Percentiles rank a stretch among this genome's conserved stretches.
These are phyloP conservation scores for Elysia chlorotica DNA, from an alignment of 1,140 invertebrate genomes.

Conservation along the genomic window DNA sequence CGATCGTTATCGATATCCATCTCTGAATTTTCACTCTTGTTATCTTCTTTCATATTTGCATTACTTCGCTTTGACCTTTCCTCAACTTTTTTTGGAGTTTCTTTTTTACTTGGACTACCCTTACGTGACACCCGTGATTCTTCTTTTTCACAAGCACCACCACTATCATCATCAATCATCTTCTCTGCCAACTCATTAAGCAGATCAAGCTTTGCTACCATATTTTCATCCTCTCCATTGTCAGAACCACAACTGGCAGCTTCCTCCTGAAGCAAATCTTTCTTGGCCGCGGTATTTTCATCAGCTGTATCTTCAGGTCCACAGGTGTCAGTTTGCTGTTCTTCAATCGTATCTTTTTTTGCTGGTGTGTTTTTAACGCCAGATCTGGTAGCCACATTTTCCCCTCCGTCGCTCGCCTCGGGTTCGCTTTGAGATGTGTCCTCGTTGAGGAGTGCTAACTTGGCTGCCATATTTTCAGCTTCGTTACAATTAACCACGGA, in stretches of 20 bases:
- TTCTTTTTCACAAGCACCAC: slow-evolving; percentile 17
- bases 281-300: too few relatives aligned
- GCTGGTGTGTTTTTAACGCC: slow-evolving; percentile 21
- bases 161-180: slow-evolving; percentile 31
- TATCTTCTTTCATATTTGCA: too few relatives aligned
- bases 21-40: not conserved
- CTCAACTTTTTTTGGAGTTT: too few relatives aligned
- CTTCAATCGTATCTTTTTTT: slow-evolving; percentile 33
- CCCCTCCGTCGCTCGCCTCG: not conserved
- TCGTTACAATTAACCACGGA: too few relatives aligned
- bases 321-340: slow-evolving; percentile 29
- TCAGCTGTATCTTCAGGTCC: slow-evolving; percentile 14
- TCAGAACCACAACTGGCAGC: not conserved
- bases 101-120: not conserved
- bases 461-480: too few relatives aligned
- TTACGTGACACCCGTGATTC: not conserved
- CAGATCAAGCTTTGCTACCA: slow-evolving; percentile 42
- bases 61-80: too few relatives aligned
- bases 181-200: slow-evolving; percentile 57
- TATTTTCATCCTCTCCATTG: slow-evolving; percentile 32
- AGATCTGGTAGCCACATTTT: not conserved
- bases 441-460: too few relatives aligned
- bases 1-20: too few relatives aligned
- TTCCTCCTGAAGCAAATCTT: too few relatives aligned
- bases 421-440: too few relatives aligned